A percentile compares a stretch with the other conserved stretches of the same genome.
Evolutionary conservation across 2,113 vertebrate species (phyloP).

Genomic region (Poicephalus gulielmi): DNA sequence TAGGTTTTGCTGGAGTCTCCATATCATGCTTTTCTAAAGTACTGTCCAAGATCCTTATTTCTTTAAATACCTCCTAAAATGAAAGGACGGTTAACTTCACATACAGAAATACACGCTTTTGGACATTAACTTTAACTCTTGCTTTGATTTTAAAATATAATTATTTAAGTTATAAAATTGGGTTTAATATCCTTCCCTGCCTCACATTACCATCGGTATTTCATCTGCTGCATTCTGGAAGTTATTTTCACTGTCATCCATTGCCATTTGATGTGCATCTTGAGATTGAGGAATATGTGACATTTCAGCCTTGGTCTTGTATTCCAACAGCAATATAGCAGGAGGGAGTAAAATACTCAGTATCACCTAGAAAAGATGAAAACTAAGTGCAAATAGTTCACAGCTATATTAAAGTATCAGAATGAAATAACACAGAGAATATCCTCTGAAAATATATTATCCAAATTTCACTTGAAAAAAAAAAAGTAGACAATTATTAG

Average conservation of each 20-base stretch:
- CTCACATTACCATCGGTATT: slow-evolving; percentile 88
- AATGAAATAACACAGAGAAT: not conserved
- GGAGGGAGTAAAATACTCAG: slow-evolving; percentile 95
- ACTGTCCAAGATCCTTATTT: slow-evolving; percentile 83
- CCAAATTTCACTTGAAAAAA: not conserved
- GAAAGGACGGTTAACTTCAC: slow-evolving; percentile 8
- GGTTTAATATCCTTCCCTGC: not conserved
- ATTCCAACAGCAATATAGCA: slow-evolving; percentile 94
- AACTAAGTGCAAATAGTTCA: not conserved
- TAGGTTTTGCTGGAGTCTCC: slow-evolving; percentile 86
- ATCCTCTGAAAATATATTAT: not conserved
- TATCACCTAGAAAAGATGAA: slow-evolving; percentile 85
- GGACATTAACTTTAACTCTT: not conserved
- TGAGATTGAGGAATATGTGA: slow-evolving; percentile 98
- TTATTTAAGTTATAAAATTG: not conserved
- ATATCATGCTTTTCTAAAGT: slow-evolving; percentile 84
- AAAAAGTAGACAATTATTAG: not conserved
- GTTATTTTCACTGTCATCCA: slow-evolving; percentile 98
- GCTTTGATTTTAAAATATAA: not conserved
- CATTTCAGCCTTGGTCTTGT: slow-evolving; percentile 99
- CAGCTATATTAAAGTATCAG: not conserved
- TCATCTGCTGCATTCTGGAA: slow-evolving; percentile 88
- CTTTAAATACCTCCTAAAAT: slow-evolving; percentile 93
- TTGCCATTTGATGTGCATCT: slow-evolving; percentile 97
- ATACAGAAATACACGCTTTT: not conserved